phyloP scores from a whole-genome alignment of 2,797 vertebrate genomes.

The Anniella stebbinsi region DNA sequence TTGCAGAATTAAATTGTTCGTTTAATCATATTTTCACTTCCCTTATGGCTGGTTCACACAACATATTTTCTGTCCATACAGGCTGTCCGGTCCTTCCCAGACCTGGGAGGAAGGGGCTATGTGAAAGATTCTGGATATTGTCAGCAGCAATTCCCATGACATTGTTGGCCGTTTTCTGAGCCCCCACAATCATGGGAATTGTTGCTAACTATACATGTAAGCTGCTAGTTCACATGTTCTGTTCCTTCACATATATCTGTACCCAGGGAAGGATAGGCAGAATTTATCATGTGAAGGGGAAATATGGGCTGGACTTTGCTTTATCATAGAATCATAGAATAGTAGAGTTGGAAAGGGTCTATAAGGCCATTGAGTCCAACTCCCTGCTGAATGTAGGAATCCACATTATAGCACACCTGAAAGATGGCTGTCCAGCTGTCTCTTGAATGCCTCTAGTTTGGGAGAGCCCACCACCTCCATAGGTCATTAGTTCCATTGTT shows the following conservation, averaged over 20 bases:
- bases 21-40: constrained; percentile 26
- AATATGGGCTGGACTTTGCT: background rate
- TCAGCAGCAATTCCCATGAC: background rate
- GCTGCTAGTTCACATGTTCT: background rate
- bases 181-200: background rate
- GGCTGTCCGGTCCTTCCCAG: background rate
- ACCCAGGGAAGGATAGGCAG: background rate
- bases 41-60: constrained; percentile 15
- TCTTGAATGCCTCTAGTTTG: too few relatives aligned
- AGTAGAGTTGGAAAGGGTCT: too few relatives aligned
- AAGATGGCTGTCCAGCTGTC: too few relatives aligned
- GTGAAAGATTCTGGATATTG: background rate
- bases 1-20: constrained; percentile 19
- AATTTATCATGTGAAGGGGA: background rate
- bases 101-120: background rate
- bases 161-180: background rate
- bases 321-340: too few relatives aligned
- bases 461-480: too few relatives aligned
- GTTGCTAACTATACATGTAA: background rate
- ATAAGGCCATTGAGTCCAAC: too few relatives aligned
- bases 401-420: too few relatives aligned
- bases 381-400: too few relatives aligned
- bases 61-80: background rate
- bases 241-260: background rate
- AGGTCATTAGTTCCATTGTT: too few relatives aligned